These are phyloP conservation scores for Trichogramma evanescens DNA, from an alignment of 2,888 invertebrate genomes.

Conservation along the genomic window DNA sequence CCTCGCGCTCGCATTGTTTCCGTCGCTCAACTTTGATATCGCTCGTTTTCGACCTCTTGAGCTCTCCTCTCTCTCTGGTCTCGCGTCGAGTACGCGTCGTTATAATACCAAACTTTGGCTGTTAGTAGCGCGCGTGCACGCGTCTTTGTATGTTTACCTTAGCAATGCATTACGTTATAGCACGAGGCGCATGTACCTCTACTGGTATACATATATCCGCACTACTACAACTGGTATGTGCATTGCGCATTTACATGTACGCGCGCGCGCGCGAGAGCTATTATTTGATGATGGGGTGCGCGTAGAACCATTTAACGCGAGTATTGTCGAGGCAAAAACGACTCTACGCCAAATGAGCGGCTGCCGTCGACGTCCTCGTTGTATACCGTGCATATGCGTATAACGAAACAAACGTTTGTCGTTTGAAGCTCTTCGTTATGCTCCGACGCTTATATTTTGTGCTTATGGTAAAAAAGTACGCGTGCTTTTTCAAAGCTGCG, in stretches of 20 bases:
- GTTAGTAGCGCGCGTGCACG: not conserved
- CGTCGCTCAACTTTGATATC: conserved; percentile 7
- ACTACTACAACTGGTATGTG: too few relatives aligned
- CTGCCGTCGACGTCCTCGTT: not conserved
- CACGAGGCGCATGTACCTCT: too few relatives aligned
- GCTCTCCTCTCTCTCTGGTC: conserved; percentile 7
- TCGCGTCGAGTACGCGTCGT: conserved; percentile 15
- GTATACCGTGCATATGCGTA: too few relatives aligned
- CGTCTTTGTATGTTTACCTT: not conserved
- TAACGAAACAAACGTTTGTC: too few relatives aligned
- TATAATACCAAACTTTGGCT: not conserved
- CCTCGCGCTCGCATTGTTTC: not conserved
- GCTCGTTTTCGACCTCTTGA: not conserved
- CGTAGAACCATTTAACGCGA: conserved; percentile 13
- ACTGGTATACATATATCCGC: too few relatives aligned
- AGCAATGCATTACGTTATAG: too few relatives aligned
- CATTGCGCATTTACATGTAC: not conserved
- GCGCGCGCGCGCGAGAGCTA: not conserved
- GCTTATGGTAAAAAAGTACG: too few relatives aligned
- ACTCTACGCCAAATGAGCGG: conserved; percentile 19
- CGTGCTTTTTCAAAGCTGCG: too few relatives aligned
- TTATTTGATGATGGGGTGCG: too few relatives aligned
- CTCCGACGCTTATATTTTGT: too few relatives aligned
- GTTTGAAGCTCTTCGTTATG: too few relatives aligned
- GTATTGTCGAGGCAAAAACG: conserved; percentile 11